Conservation (phyloP, 2,888 invertebrate species). For the Drosophila mercatorum region DNA sequence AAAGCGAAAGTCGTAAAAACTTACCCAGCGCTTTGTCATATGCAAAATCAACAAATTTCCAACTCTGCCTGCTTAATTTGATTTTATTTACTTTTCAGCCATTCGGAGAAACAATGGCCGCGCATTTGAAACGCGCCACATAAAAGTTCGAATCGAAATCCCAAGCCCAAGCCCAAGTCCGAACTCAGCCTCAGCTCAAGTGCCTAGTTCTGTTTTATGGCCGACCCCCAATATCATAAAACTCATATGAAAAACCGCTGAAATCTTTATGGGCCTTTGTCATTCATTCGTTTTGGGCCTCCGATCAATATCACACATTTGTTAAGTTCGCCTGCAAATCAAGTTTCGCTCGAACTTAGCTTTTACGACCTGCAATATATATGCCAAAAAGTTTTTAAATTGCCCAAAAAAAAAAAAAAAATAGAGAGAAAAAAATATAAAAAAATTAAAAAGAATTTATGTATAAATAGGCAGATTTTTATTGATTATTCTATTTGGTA, state of each 20-base stretch:
- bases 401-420: conserved; percentile 16
- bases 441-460: conserved; percentile 7
- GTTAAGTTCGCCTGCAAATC: conserved; percentile 56
- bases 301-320: conserved; percentile 45
- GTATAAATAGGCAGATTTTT: conserved; percentile 44
- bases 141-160: conserved; percentile 23
- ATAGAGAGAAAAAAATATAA: neutral
- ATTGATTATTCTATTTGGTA: conserved; percentile 67
- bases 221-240: conserved; percentile 32
- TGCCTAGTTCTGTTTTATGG: conserved; percentile 40
- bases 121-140: conserved; percentile 63
- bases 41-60: conserved; percentile 68
- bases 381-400: conserved; percentile 61
- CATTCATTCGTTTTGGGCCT: conserved; percentile 33
- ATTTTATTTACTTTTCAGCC: conserved; percentile 52
- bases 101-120: conserved; percentile 59
- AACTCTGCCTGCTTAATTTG: conserved; percentile 53
- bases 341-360: conserved; percentile 60
- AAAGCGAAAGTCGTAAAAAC: conserved; percentile 75
- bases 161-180: conserved; percentile 1
- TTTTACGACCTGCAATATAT: conserved; percentile 68
- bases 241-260: conserved; percentile 52
- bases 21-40: conserved; percentile 66
- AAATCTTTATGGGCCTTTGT: conserved; percentile 67
- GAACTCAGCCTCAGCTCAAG: conserved; percentile 21